Evolutionary conservation across 2,888 invertebrate genomes (phyloP).

Genomic region (Nesidiocoris tenuis): DNA sequence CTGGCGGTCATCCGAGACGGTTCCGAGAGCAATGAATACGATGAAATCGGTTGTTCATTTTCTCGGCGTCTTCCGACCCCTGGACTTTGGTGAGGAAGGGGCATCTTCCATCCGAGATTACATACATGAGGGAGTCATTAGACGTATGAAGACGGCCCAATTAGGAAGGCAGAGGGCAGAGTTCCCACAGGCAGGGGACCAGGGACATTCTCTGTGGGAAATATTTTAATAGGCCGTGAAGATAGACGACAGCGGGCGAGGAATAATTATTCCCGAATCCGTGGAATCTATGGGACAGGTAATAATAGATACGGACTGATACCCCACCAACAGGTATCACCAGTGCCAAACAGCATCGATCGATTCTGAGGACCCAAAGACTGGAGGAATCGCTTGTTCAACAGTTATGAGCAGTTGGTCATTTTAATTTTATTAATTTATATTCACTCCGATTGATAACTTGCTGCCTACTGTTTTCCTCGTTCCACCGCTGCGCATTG

Average conservation of each 20-base stretch:
- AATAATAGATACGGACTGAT: too few species aligned
- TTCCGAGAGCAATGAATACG: constrained; percentile 6
- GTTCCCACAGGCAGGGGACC: constrained; percentile 23
- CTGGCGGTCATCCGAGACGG: constrained; percentile 22
- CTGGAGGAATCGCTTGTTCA: too few species aligned
- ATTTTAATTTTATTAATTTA: too few species aligned
- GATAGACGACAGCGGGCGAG: constrained; percentile 9
- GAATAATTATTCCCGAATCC: neutral
- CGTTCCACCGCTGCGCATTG: too few species aligned
- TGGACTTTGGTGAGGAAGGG: neutral
- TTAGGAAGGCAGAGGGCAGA: constrained; percentile 20
- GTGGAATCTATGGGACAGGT: too few species aligned
- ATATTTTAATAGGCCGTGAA: constrained; percentile 36
- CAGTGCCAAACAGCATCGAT: too few species aligned
- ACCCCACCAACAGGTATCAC: too few species aligned
- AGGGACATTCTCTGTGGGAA: constrained; percentile 16
- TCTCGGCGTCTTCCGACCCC: neutral
- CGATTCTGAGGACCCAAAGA: too few species aligned
- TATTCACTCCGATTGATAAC: too few species aligned
- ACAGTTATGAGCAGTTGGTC: too few species aligned
- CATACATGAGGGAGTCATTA: constrained; percentile 35
- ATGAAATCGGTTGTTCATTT: constrained; percentile 18
- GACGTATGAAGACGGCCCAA: constrained; percentile 35
- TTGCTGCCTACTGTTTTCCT: too few species aligned
- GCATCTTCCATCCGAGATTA: constrained; percentile 6